Evolutionary conservation across 2,113 vertebrate genomes (phyloP), one percentile per base, ranked within the genome.

Genomic region (Microtus ochrogaster): DNA sequence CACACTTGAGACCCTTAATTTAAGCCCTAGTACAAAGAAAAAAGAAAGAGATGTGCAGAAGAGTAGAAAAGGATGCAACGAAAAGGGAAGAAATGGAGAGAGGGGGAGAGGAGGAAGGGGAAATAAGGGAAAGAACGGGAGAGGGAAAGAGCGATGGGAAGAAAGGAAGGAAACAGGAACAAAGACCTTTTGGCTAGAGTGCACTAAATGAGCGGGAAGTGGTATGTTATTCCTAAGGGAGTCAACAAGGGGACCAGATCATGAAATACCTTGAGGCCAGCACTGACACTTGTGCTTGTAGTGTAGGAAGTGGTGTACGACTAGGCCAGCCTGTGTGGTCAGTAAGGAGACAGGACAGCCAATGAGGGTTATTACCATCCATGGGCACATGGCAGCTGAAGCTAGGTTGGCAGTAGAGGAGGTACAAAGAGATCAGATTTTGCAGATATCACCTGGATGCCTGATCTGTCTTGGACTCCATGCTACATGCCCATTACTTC

Each of bases 361-460:
- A 41, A 5, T 2, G 4, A 8, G 19, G 13, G 5, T 58, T 47
- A 24, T n/a, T 39, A 47, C 89, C 26, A 66, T 11, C 61, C 21
- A 55, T 3, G 2, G 6, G 7, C 0, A 5, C 11, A 52, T 0
- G 12, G 41, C 3, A 16, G 36, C 52, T 76, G n/a, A 68, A 63
- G 55, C 12, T 33, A 47, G n/a, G 28, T 52, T 36, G 33, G 49
- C 0, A 17, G 74, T 14, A 21, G 7, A 17, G 36, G 21, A 55
- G 21, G 4, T 44, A 17, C 19, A 77, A 14, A 41, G 12, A 95
- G 19, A 79, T 61, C 87, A 22, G 26, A 68, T 47, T 83, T 52
- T 73, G 13, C 3, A 28, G 12, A 19, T 7, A 22, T 7, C 61
- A 33, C 39, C 47, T 28, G 26, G 16, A 68, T 47, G 2, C 2